These are phyloP conservation scores for Pedionomus torquatus DNA, from an alignment of 2,113 vertebrate species.

Conservation along the genomic window DNA sequence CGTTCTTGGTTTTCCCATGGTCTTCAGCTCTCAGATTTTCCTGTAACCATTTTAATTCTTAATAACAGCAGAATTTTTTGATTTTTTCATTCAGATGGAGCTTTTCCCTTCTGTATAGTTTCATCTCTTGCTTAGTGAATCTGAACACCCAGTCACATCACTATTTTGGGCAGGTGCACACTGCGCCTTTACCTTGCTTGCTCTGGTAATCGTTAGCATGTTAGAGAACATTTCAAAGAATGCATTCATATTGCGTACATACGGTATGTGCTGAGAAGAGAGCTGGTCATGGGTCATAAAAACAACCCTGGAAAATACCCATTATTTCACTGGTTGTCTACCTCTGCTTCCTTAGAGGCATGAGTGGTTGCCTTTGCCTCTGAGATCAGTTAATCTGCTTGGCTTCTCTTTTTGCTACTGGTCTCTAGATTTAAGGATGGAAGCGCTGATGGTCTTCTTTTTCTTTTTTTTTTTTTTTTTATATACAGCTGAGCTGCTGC, in stretches of 20 bases:
- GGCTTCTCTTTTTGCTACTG: not conserved
- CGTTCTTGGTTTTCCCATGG: not conserved
- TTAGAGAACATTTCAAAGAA: not conserved
- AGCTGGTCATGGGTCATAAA: not conserved
- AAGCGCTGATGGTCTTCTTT: not conserved
- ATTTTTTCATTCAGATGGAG: not conserved
- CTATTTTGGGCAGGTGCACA: not conserved
- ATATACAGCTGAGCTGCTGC: not conserved
- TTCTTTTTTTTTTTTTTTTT: not conserved
- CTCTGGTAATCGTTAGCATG: not conserved
- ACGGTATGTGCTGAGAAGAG: not conserved
- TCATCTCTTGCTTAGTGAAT: not conserved
- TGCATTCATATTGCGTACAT: not conserved
- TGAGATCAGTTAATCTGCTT: not conserved
- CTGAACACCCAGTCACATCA: rapidly evolving
- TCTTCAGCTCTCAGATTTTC: not conserved
- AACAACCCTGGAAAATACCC: not conserved
- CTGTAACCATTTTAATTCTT: not conserved
- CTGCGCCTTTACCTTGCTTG: not conserved
- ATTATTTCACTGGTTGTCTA: not conserved
- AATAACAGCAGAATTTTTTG: not conserved
- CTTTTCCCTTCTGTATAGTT: not conserved
- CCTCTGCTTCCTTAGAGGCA: not conserved
- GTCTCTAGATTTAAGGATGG: not conserved
- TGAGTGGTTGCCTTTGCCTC: not conserved